phyloP scores from a whole-genome alignment of 1,140 invertebrate species.

The Prorops nasuta region DNA sequence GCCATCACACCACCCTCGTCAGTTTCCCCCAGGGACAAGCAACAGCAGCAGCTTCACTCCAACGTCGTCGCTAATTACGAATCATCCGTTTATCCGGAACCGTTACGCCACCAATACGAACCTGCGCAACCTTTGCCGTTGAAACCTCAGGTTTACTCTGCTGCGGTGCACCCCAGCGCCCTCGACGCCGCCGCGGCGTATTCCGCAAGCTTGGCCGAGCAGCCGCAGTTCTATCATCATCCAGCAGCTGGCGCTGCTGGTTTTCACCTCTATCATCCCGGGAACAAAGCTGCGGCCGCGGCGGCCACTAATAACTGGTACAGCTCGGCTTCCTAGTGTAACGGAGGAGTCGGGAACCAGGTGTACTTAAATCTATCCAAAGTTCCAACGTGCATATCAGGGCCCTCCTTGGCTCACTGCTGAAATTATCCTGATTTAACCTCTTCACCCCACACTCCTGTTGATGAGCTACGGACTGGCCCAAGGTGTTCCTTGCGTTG shows the following conservation, averaged over 20 bases:
- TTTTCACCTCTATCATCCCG: constrained; percentile 85
- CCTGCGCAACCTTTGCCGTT: constrained; percentile 76
- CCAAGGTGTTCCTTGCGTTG: too few relatives aligned
- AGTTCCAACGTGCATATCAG: constrained; percentile 19
- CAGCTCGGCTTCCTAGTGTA: constrained; percentile 54
- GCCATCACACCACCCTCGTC: constrained; percentile 95
- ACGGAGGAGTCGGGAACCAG: constrained; percentile 20
- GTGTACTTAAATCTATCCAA: constrained; percentile 45
- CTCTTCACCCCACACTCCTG: too few relatives aligned
- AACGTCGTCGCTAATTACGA: constrained; percentile 42
- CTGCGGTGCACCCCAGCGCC: constrained; percentile 58
- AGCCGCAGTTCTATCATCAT: constrained; percentile 82
- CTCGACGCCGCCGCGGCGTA: constrained; percentile 61
- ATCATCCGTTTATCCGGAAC: constrained; percentile 46
- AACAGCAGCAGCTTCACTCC: constrained; percentile 42
- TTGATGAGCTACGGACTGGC: too few relatives aligned
- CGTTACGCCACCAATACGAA: constrained; percentile 62
- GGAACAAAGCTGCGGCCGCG: constrained; percentile 61
- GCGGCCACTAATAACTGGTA: constrained; percentile 45
- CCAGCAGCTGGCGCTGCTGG: constrained; percentile 69
- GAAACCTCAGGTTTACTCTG: constrained; percentile 87
- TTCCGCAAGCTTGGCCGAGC: constrained; percentile 62
- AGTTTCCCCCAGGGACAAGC: constrained; percentile 88
- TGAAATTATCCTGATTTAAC: too few relatives aligned
- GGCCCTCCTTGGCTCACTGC: too few relatives aligned